These are phyloP conservation scores for Streptopelia turtur DNA, from an alignment of 2,797 vertebrate species.

Conservation along the genomic window DNA sequence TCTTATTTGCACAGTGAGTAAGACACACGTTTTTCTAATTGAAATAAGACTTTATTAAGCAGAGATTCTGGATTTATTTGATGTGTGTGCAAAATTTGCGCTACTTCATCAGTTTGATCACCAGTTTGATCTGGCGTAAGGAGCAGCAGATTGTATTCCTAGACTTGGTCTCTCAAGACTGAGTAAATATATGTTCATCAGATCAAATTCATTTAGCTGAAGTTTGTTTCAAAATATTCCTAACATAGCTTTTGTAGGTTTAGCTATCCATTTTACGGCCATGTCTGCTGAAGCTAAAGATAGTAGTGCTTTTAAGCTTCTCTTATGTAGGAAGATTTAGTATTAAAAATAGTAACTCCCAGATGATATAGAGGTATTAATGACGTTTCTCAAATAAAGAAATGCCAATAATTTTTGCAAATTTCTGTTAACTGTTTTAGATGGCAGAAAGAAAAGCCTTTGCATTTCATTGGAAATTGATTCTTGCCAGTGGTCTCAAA, in stretches of 20 bases:
- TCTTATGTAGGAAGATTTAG: neutral
- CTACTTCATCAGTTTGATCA: neutral
- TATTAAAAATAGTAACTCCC: neutral
- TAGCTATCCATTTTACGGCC: neutral
- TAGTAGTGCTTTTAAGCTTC: neutral
- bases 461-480: neutral
- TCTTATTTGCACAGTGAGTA: neutral
- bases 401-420: neutral
- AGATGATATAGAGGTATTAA: neutral
- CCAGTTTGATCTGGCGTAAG: neutral
- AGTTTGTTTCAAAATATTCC: neutral
- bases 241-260: neutral
- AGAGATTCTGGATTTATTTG: neutral
- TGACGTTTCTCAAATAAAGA: neutral
- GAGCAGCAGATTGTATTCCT: neutral
- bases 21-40: neutral
- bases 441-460: neutral
- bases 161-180: neutral
- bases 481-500: neutral
- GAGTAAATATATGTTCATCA: neutral
- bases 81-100: neutral
- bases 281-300: neutral
- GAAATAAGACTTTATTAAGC: neutral
- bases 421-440: neutral
- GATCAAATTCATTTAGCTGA: neutral